These are phyloP conservation scores for Vulpes vulpes DNA, from an alignment of 2,113 vertebrate species.

Conservation along the genomic window DNA sequence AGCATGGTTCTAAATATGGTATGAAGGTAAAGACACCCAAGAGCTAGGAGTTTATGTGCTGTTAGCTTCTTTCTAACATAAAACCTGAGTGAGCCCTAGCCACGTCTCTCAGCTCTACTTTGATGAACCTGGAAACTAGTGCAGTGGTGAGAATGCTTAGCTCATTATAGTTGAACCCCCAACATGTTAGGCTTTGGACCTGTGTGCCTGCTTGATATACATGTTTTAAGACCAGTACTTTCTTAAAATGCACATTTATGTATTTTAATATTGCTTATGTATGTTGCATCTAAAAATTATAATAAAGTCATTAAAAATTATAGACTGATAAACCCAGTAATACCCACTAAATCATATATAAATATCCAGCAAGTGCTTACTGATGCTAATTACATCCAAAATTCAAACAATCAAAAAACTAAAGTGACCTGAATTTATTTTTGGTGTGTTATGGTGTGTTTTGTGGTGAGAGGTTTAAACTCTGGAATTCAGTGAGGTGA, in stretches of 20 bases:
- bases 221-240: background rate
- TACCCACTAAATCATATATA: background rate
- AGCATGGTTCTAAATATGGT: background rate
- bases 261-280: slow-evolving; percentile 32
- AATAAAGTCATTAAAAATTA: slow-evolving; percentile 45
- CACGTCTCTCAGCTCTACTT: background rate
- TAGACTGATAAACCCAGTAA: slow-evolving; percentile 2
- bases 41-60: background rate
- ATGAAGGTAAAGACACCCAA: background rate
- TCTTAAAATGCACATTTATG: background rate
- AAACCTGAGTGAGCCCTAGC: background rate
- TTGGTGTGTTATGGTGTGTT: slow-evolving; percentile 24
- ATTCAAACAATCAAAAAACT: background rate
- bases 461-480: background rate
- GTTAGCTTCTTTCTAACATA: background rate
- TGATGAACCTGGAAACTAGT: background rate
- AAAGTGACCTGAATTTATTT: slow-evolving; percentile 13
- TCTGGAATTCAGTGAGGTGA: background rate
- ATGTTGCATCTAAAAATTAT: background rate
- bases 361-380: slow-evolving; percentile 27
- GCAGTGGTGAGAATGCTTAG: background rate
- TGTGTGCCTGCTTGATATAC: background rate
- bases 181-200: background rate
- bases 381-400: background rate
- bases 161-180: background rate